A percentile compares a stretch with the other conserved stretches of the same genome.
Conservation (phyloP, 2,888 invertebrate species). For the Dryadula phaetusa region DNA sequence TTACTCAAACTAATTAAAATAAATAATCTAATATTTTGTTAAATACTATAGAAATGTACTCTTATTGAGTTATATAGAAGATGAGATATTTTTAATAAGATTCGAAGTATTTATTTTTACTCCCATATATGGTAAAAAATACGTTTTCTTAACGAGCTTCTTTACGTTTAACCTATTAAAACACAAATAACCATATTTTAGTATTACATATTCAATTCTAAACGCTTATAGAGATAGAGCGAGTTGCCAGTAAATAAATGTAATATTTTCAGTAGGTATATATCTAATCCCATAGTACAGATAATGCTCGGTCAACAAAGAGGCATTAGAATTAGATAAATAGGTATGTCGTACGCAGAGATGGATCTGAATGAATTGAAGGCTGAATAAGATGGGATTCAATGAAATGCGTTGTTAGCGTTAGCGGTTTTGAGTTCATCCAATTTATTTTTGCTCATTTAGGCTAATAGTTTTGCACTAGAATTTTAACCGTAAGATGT, state of each 20-base stretch:
- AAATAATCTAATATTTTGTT: too few relatives aligned
- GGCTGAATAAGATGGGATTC: slow-evolving; percentile 43
- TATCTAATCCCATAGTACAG: not conserved
- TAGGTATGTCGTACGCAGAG: slow-evolving; percentile 41
- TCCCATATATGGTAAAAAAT: too few relatives aligned
- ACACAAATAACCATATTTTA: too few relatives aligned
- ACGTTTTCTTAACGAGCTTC: too few relatives aligned
- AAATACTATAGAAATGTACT: too few relatives aligned
- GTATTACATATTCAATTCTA: too few relatives aligned
- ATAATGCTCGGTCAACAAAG: slow-evolving; percentile 39
- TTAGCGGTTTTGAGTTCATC: slow-evolving; percentile 43
- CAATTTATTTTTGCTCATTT: slow-evolving; percentile 46
- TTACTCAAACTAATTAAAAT: too few relatives aligned
- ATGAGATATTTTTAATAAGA: too few relatives aligned
- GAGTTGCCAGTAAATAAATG: not conserved
- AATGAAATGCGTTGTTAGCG: slow-evolving; percentile 44
- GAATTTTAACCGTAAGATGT: slow-evolving; percentile 38
- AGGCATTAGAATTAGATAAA: slow-evolving; percentile 42
- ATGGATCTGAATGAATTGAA: slow-evolving; percentile 43
- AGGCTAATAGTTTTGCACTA: slow-evolving; percentile 44
- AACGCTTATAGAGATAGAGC: too few relatives aligned
- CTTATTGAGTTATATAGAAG: too few relatives aligned
- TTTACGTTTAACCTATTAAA: too few relatives aligned
- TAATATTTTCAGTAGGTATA: slow-evolving; percentile 8
- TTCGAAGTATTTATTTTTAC: too few relatives aligned